These are phyloP conservation scores for Callimorpha dominula DNA, from an alignment of 2,888 invertebrate species.

Conservation along the genomic window DNA sequence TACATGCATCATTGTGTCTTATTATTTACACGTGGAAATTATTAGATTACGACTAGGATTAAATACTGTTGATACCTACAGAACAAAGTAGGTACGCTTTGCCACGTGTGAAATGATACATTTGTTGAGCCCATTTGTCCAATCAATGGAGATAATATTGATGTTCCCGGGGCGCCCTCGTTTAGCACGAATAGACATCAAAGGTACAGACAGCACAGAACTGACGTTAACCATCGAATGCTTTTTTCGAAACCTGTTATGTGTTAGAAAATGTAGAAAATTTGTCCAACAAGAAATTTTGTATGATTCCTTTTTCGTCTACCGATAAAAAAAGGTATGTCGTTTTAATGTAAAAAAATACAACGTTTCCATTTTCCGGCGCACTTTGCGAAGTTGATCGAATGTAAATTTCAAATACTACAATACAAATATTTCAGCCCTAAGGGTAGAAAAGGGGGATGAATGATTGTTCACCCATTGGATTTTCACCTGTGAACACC, in stretches of 20 bases:
- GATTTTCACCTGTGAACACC: too few species aligned
- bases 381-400: too few species aligned
- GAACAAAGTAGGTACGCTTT: slow-evolving; percentile 29
- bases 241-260: neutral
- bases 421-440: too few species aligned
- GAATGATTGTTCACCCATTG: too few species aligned
- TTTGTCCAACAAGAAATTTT: too few species aligned
- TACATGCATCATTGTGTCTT: too few species aligned
- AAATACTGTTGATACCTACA: slow-evolving; percentile 33
- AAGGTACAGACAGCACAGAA: slow-evolving; percentile 62
- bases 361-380: neutral
- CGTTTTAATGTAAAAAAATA: neutral
- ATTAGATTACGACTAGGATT: slow-evolving; percentile 44
- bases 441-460: too few species aligned
- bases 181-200: slow-evolving; percentile 54
- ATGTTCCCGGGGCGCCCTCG: slow-evolving; percentile 75
- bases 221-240: neutral
- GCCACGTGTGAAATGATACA: slow-evolving; percentile 55
- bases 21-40: slow-evolving; percentile 15
- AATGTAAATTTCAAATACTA: too few species aligned
- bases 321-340: neutral
- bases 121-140: slow-evolving; percentile 73
- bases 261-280: neutral
- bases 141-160: slow-evolving; percentile 81
- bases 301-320: neutral